Percentiles rank a stretch among this genome's conserved stretches.
phyloP scores from a whole-genome alignment of 1,140 invertebrate species.

The Bilobella aurantiaca region DNA sequence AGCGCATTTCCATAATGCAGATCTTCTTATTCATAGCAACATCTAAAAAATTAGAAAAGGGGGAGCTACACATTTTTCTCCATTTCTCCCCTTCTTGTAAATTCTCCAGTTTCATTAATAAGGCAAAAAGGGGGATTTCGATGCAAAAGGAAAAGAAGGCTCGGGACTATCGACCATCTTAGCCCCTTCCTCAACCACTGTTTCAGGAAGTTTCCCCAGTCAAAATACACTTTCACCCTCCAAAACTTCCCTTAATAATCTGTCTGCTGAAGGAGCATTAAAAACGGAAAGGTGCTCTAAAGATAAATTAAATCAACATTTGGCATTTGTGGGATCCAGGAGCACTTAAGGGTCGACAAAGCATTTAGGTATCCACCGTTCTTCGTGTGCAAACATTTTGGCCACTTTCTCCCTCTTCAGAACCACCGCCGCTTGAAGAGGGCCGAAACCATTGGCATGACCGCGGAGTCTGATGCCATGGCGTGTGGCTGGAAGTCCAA shows the following conservation, averaged over 20 bases:
- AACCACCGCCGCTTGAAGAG: too few relatives aligned
- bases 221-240: too few relatives aligned
- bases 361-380: too few relatives aligned
- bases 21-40: background rate
- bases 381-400: too few relatives aligned
- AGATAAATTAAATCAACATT: slow-evolving; percentile 7
- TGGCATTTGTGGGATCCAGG: background rate
- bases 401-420: too few relatives aligned
- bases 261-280: too few relatives aligned
- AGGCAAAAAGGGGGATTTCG: background rate
- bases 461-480: too few relatives aligned
- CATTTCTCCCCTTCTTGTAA: background rate
- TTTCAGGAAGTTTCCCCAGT: too few relatives aligned
- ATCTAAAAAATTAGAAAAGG: background rate
- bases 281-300: background rate
- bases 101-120: slow-evolving; percentile 1
- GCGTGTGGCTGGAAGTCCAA: background rate
- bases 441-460: too few relatives aligned
- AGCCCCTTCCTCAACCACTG: too few relatives aligned
- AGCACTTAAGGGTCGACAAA: background rate
- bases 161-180: too few relatives aligned
- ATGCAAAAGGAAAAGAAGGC: too few relatives aligned
- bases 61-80: background rate
- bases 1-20: background rate
- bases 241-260: background rate